These are phyloP conservation scores for Lethenteron reissneri DNA, from an alignment of 2,113 vertebrate species.

Conservation along the genomic window DNA sequence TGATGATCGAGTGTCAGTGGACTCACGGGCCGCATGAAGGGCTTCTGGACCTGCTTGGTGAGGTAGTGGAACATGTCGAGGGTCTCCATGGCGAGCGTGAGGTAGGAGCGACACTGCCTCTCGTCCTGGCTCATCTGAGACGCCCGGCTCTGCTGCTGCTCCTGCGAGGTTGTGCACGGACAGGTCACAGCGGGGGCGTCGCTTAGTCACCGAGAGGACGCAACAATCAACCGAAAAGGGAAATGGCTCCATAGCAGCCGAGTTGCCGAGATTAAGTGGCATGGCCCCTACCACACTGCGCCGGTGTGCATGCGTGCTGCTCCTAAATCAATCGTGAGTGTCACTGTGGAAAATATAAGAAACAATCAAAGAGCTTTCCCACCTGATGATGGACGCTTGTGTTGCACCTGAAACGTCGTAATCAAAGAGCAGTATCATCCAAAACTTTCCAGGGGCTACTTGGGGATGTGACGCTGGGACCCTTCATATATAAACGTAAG, in stretches of 20 bases:
- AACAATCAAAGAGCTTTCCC: too few species aligned
- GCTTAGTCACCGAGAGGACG: not conserved
- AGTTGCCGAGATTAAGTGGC: not conserved
- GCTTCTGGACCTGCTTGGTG: constrained; percentile 98
- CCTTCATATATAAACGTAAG: too few species aligned
- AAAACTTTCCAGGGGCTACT: too few species aligned
- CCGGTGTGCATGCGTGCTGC: not conserved
- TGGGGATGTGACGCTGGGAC: too few species aligned
- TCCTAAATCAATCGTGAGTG: too few species aligned
- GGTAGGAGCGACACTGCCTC: constrained; percentile 78
- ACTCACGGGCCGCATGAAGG: constrained; percentile 94
- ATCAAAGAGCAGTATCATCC: too few species aligned
- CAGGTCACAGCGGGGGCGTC: too few species aligned
- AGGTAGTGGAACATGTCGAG: constrained; percentile 99
- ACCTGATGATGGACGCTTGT: too few species aligned
- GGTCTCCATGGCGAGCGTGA: constrained; percentile 83
- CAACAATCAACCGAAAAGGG: not conserved
- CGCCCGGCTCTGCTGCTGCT: constrained; percentile 87
- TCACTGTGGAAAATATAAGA: too few species aligned
- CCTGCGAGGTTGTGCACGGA: constrained; percentile 23
- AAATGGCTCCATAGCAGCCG: not conserved
- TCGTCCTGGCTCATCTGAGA: constrained; percentile 92
- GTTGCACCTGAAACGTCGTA: too few species aligned
- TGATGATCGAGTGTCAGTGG: not conserved
- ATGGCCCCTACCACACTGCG: not conserved